Base-by-base conservation (phyloP, 2,888 invertebrate genomes). In the Ypsolopha scabrella region DNA sequence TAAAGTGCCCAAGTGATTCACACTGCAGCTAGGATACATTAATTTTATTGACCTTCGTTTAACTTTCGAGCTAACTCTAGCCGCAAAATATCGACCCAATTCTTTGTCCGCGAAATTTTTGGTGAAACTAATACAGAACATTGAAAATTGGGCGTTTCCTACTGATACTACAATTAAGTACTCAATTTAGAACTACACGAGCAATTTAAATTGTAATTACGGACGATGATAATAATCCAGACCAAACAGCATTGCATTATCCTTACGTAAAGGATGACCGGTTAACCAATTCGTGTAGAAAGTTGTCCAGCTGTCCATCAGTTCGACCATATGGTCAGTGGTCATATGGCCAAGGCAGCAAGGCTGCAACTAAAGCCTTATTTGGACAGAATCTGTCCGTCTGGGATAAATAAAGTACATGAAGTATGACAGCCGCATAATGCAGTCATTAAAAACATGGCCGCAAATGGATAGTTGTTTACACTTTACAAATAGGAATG, bases 241-340 rank as follows among this genome's bases (percentile, higher is more conserved):
- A 24, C 24, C 24, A 24, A 24, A 24, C 2, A 24, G 24, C 2
- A 24, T 24, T 24, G 24, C 24, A 24, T 24, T 24, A 24, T 24
- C 24, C 24, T 24, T 24, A 24, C 24, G 24, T 24, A 3, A 24
- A 24, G 24, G 24, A 24, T 24, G 24, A 24, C 24, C 24, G 24
- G 24, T 24, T 24, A 50, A 33, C 51, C 54, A 57, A 54, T 52
- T 50, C 8, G 50, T 48, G 54, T 58, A 61, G 65, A 66, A 67
- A 67, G 68, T 62, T 60, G 59, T 59, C 61, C 13, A 64, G 53
- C 55, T 50, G 54, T 60, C 60, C 46, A 57, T 60, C 61, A 57
- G 44, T 41, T 24, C 24, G 49, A 50, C 63, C 64, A 63, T 63
- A 68, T 68, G 65, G 64, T 59, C 55, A 58, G 58, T 55, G 56